Percentiles rank a stretch among this genome's conserved stretches.
Conservation (phyloP, 2,888 invertebrate species). For the Steinernema hermaphroditum region DNA sequence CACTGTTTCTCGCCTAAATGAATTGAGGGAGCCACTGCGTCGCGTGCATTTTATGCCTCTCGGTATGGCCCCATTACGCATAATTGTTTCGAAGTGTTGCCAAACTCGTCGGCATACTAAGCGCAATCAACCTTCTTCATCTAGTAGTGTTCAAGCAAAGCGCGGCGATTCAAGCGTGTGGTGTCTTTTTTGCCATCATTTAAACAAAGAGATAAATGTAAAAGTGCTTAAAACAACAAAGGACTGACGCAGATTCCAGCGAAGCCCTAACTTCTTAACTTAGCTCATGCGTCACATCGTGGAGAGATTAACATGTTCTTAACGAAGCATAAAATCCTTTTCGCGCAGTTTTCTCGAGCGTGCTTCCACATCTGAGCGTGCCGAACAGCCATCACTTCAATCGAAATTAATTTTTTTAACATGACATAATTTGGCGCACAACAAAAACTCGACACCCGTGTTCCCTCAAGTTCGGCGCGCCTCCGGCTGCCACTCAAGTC, state of each 20-base stretch:
- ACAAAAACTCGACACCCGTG: slow-evolving; percentile 5
- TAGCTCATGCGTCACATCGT: neutral
- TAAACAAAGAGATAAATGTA: slow-evolving; percentile 19
- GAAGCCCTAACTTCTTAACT: neutral
- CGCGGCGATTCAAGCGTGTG: slow-evolving; percentile 24
- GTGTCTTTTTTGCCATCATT: neutral
- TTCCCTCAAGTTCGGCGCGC: neutral
- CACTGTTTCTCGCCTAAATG: neutral
- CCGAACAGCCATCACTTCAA: neutral
- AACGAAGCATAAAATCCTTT: neutral
- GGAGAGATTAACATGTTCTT: neutral
- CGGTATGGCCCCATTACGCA: slow-evolving; percentile 27
- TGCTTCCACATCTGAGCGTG: neutral
- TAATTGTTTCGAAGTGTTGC: slow-evolving; percentile 31
- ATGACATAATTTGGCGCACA: slow-evolving; percentile 8
- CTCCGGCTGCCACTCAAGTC: neutral
- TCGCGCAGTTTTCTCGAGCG: neutral
- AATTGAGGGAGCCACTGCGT: slow-evolving; percentile 9
- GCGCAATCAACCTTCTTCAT: slow-evolving; percentile 30
- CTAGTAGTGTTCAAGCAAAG: neutral
- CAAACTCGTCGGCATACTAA: slow-evolving; percentile 8
- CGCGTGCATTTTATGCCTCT: slow-evolving; percentile 28
- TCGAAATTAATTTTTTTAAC: slow-evolving; percentile 28
- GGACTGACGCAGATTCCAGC: neutral
- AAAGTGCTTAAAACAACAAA: neutral